Evolutionary conservation across 2,797 vertebrate genomes (phyloP).

Genomic region (Choloepus didactylus): DNA sequence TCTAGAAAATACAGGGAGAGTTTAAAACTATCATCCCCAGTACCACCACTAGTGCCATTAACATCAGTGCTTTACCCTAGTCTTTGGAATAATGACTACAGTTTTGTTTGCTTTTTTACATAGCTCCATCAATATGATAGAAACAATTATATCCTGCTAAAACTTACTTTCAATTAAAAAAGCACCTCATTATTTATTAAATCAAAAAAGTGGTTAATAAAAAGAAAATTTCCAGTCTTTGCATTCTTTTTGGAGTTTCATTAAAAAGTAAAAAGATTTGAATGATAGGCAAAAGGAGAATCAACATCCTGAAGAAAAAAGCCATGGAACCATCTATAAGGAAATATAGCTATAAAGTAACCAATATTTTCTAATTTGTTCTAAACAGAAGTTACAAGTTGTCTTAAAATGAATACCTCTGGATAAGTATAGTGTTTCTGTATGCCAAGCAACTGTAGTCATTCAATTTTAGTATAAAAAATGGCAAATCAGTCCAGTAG

Average conservation of each 20-base stretch:
- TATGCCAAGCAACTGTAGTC: not conserved
- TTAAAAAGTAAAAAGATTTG: too few species aligned
- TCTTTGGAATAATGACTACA: not conserved
- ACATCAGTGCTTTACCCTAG: not conserved
- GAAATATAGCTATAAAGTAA: not conserved
- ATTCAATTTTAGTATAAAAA: constrained; percentile 44
- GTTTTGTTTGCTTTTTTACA: constrained; percentile 25
- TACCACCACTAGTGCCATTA: not conserved
- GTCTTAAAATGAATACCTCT: constrained; percentile 6
- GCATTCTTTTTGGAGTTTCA: too few species aligned
- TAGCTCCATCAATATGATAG: not conserved
- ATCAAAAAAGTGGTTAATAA: too few species aligned
- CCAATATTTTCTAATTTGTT: not conserved
- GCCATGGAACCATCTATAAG: not conserved
- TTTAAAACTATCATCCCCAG: not conserved
- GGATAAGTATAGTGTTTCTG: not conserved
- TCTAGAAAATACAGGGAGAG: not conserved
- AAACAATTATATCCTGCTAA: not conserved
- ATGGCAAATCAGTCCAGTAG: not conserved
- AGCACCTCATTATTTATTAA: too few species aligned
- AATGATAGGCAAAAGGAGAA: too few species aligned
- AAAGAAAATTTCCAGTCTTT: too few species aligned
- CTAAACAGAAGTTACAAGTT: constrained; percentile 17
- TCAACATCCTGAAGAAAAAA: constrained; percentile 27
- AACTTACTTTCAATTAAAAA: not conserved